phyloP scores from a whole-genome alignment of 1,140 invertebrate species.

The Drosophila ficusphila region DNA sequence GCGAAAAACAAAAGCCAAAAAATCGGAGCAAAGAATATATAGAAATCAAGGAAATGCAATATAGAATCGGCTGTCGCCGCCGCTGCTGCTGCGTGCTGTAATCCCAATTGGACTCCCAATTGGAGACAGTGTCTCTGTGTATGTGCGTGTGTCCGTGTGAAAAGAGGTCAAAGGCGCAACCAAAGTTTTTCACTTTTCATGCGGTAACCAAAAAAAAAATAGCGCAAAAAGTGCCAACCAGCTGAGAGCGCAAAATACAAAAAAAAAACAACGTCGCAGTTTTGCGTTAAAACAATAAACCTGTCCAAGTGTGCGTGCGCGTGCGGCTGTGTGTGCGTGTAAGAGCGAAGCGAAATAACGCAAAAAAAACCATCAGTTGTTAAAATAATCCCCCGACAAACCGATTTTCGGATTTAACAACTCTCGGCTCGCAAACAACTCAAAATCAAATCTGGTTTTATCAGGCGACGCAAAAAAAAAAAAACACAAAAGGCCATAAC shows the following conservation, averaged over 20 bases:
- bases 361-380: slow-evolving; percentile 41
- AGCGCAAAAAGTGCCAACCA: slow-evolving; percentile 60
- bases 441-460: slow-evolving; percentile 80
- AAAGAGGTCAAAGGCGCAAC: slow-evolving; percentile 82
- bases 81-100: slow-evolving; percentile 52
- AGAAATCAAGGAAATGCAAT: slow-evolving; percentile 73
- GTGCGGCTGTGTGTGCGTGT: slow-evolving; percentile 32
- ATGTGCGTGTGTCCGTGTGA: slow-evolving; percentile 45
- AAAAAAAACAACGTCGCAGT: slow-evolving; percentile 76
- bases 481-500: slow-evolving; percentile 26
- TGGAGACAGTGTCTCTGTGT: slow-evolving; percentile 17
- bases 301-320: slow-evolving; percentile 35
- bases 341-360: slow-evolving; percentile 64
- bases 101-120: slow-evolving; percentile 41
- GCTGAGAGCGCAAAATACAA: slow-evolving; percentile 59
- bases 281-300: slow-evolving; percentile 74
- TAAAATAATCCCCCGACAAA: slow-evolving; percentile 50
- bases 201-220: slow-evolving; percentile 54
- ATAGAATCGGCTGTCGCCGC: slow-evolving; percentile 42
- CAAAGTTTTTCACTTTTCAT: slow-evolving; percentile 56
- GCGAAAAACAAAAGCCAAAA: slow-evolving; percentile 73
- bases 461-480: slow-evolving; percentile 48
- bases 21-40: slow-evolving; percentile 62
- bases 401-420: slow-evolving; percentile 68
- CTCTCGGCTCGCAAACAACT: slow-evolving; percentile 26